Conservation (phyloP, 2,888 invertebrate species). For the Blastobasis adustella region DNA sequence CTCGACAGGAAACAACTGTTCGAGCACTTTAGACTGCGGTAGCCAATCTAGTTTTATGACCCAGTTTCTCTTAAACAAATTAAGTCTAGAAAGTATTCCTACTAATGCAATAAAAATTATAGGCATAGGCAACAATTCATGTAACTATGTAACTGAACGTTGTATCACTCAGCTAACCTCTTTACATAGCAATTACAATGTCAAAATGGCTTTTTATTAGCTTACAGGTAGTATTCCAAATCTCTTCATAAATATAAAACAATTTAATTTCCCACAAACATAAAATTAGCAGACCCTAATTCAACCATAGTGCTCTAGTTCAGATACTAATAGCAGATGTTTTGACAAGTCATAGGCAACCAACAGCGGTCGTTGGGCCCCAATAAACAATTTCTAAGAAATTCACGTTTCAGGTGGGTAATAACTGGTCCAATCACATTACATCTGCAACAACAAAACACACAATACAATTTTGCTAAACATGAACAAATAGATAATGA, state of each 20-base stretch:
- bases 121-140: conserved; percentile 6
- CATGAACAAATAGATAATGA: neutral
- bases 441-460: conserved; percentile 1
- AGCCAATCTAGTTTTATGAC: conserved; percentile 6
- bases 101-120: neutral
- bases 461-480: conserved; percentile 7
- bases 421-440: conserved; percentile 10
- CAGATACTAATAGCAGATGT: neutral
- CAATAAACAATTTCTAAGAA: neutral
- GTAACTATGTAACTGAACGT: conserved; percentile 4
- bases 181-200: neutral
- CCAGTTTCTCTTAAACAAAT: neutral
- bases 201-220: conserved; percentile 7
- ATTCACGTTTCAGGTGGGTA: conserved; percentile 12
- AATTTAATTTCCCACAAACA: neutral
- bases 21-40: neutral
- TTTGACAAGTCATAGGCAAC: neutral
- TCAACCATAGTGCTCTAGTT: neutral
- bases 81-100: neutral
- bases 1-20: neutral
- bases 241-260: neutral
- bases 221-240: conserved; percentile 7
- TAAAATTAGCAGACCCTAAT: neutral
- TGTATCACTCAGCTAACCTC: conserved; percentile 4
- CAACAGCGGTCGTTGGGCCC: neutral